These are phyloP conservation scores for Cottus gobio DNA, from an alignment of 2,113 vertebrate genomes.

Conservation along the genomic window DNA sequence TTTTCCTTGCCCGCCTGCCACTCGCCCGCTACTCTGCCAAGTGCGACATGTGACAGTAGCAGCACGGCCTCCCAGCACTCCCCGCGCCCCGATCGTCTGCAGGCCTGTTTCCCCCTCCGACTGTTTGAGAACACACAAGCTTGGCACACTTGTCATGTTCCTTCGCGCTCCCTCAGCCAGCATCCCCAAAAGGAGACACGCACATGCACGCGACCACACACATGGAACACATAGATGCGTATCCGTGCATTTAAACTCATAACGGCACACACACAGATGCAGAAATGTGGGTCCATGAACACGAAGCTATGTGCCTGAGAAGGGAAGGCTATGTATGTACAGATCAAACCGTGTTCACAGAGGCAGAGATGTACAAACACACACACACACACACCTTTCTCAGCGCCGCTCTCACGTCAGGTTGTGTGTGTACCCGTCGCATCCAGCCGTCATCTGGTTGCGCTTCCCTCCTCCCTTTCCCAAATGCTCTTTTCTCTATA, in stretches of 20 bases:
- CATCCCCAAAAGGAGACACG: conserved; percentile 38
- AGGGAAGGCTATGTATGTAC: background rate
- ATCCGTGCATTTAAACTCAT: conserved; percentile 45
- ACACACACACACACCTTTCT: conserved; percentile 9
- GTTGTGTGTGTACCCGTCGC: conserved; percentile 40
- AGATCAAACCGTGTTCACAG: conserved; percentile 25
- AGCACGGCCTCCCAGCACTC: conserved; percentile 65
- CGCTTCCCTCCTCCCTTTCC: conserved; percentile 8
- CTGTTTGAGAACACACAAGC: conserved; percentile 63
- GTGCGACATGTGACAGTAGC: conserved; percentile 79
- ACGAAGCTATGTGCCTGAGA: conserved; percentile 10
- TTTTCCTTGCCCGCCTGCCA: conserved; percentile 71
- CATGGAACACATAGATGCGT: background rate
- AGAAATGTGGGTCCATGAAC: conserved; percentile 8
- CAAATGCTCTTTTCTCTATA: conserved; percentile 35
- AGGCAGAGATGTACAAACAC: background rate
- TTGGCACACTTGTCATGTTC: conserved; percentile 62
- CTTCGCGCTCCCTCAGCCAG: conserved; percentile 45
- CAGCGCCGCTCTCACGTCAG: conserved; percentile 20
- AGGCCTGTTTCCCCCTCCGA: conserved; percentile 20
- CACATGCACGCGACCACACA: background rate
- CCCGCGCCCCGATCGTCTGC: conserved; percentile 24
- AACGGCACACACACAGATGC: conserved; percentile 25
- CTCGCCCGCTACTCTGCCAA: conserved; percentile 64
- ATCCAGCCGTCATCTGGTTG: conserved; percentile 25